Evolutionary conservation across 1,140 invertebrate species (phyloP), one percentile per base, ranked within the genome.

Genomic region (Aphis gossypii): DNA sequence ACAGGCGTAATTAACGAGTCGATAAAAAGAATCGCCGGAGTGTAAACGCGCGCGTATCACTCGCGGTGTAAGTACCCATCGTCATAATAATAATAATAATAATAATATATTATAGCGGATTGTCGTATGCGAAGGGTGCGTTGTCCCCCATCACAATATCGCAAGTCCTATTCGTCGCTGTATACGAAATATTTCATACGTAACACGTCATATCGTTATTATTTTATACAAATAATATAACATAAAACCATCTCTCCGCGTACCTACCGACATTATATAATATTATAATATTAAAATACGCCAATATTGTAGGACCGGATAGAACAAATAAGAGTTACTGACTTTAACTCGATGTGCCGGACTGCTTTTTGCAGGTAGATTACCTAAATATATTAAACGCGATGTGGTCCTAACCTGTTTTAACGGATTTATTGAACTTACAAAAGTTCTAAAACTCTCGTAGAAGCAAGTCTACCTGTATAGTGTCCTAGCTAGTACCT

Each of bases 1-100:
- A 23, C 82, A 41, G 21, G 23, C 83, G 83, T 44, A 86, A 86
- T 86, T 86, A 86, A 86, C 83, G 83, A 23, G 83, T 86, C 83
- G 38, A 86, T 86, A 86, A 86, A 51, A 86, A 86, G 83, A 86
- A 44, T 44, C 41, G 23, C 3, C 23, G 21, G 2, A 86, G 83
- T 86, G 83, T 86, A 86, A 86, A 44, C 38, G 41, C 9, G 21
- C 41, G 38, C 38, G 23, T 44, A 44, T 25, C 83, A 41, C 83
- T 38, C 23, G 9, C 38, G 41, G 23, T 11, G 83, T 86, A 30
- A 86, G 83, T 14, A 86, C 83, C 38, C 83, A 41, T 83, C n/a
- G 35, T 23, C 21, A 83, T 83, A 83, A 83, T 68, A n/a, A n/a
- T 68, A 68, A 56, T 56, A 56, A 56, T 56, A 56, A 68, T 68